Base-by-base conservation (phyloP, 37 sponge, comb jelly and placozoan species). In the Geodia barretti region DNA sequence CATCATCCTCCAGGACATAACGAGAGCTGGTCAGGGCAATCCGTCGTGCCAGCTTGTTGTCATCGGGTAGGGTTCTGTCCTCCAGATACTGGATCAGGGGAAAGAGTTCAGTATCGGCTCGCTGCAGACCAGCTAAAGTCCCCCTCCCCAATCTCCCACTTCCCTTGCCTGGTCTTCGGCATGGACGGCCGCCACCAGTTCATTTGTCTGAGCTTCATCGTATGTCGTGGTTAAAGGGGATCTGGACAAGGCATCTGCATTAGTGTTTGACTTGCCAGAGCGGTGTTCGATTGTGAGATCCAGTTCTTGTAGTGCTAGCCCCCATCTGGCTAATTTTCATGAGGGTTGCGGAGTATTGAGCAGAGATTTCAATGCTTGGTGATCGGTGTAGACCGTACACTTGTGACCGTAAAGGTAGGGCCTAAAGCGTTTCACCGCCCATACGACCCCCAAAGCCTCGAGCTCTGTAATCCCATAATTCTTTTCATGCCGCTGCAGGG, bases 391-490 rank as follows among this genome's bases (percentile, higher is more conserved):
- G 25, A 80, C 81, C 43, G 39, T 47, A 78, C 79, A 78, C 25
- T 17, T 19, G 40, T 78, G 79, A 1, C 79, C 79, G 39, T 65
- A 78, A 30, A 81, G 39, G 41, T 81, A 81, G 37, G 71, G 72
- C 3, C 72, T 62, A 75, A 85, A 85, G 40, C 73, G 76, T 47
- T 80, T 86, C 38, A 86, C 76, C 31, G 73, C 79, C 86, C 73
- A 79, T 17, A 85, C 79, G 41, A 85, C 79, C 20, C 39, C 86
- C 65, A 78, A 41, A n/a, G 81, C 80, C 58, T 86, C 87, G 39
- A 74, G 36, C 58, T 80, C 81, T 24, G 87, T 80, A 24, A 62
- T 69, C 5, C 81, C 75, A 74, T 85, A 78, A 33, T 64, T 74
- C 40, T 41, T 40, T 38, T 86, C 87, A 64, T 80, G 75, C 31